Evolutionary conservation across 2,113 vertebrate genomes (phyloP).

Genomic region (Ameiurus melas): DNA sequence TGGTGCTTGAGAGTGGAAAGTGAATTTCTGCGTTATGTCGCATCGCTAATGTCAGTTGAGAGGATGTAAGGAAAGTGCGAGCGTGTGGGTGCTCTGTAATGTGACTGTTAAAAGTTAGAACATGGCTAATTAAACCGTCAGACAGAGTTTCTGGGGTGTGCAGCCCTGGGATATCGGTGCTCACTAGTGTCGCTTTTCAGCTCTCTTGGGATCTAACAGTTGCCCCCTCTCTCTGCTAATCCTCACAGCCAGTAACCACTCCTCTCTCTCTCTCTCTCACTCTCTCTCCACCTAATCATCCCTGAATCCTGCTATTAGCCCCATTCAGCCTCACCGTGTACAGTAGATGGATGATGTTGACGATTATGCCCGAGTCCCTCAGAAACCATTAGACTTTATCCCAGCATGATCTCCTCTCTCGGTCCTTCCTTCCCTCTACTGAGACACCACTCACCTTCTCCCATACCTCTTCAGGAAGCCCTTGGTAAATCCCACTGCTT

Average conservation of each 20-base stretch:
- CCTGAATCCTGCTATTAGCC: constrained; percentile 7
- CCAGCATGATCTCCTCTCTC: background rate
- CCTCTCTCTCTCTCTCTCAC: background rate
- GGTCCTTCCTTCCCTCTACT: background rate
- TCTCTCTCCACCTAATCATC: background rate
- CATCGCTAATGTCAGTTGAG: constrained; percentile 36
- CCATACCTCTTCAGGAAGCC: background rate
- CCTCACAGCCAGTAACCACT: background rate
- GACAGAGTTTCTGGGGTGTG: background rate
- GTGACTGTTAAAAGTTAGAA: background rate
- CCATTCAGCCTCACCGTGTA: constrained; percentile 5
- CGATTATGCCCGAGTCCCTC: background rate
- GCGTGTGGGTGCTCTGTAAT: background rate
- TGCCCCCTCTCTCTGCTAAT: background rate
- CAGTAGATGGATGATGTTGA: background rate
- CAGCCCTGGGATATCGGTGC: background rate
- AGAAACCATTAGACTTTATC: background rate
- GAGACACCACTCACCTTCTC: background rate
- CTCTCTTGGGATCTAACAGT: background rate
- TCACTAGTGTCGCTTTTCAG: background rate
- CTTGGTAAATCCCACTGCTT: constrained; percentile 1
- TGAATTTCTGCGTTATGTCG: constrained; percentile 24
- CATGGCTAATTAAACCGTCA: background rate
- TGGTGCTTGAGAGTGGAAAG: constrained; percentile 46
- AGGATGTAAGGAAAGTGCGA: background rate